Base-by-base conservation (phyloP, 1,140 invertebrate species). In the Drosophila sproati region DNA sequence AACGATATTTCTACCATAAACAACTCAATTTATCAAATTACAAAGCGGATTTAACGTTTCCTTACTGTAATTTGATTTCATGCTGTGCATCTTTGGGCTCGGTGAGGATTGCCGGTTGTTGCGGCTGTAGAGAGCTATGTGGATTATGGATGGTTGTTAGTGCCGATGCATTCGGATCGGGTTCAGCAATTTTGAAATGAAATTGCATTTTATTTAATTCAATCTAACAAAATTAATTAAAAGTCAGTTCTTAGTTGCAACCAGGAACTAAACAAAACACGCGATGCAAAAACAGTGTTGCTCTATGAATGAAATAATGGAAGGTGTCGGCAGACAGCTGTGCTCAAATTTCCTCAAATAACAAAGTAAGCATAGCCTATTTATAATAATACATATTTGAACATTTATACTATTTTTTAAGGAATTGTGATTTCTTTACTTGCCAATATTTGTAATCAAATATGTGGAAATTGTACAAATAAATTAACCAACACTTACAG, bases 1-100 rank as follows among this genome's bases (percentile, higher is more conserved):
- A 0, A 99, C 98, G 91, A 99, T 97, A 92, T 98, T 98, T 91
- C 97, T 98, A 66, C 1, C 45, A 82, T 29, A 35, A 12, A 63
- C 4, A 12, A 2, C n/a, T 3, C 28, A 61, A 56, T 39, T 41
- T 29, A 37, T 5, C 4, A 48, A 3, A 10, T 1, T 6, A 3
- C 39, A 41, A 60, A 54, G 37, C 50, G 7, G n/a, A n/a, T 34
- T n/a, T 31, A 5, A 4, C 34, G 5, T 41, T 2, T 8, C 80
- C 88, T 94, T 93, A 82, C 92, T 95, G 52, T 31, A 92, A 51
- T 74, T 91, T 87, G 0, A 93, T 82, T 39, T 92, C 88, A 54
- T 92, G 92, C 45, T 91, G 90, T 0, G 88, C 88, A 71, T 93
- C 92, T 66, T 92, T 92, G 2, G 92, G 80, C 41, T 91, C 92